Percentiles rank a stretch among this genome's conserved stretches.
phyloP scores from a whole-genome alignment of 2,113 vertebrate species.

The Periophthalmodon schlosseri region DNA sequence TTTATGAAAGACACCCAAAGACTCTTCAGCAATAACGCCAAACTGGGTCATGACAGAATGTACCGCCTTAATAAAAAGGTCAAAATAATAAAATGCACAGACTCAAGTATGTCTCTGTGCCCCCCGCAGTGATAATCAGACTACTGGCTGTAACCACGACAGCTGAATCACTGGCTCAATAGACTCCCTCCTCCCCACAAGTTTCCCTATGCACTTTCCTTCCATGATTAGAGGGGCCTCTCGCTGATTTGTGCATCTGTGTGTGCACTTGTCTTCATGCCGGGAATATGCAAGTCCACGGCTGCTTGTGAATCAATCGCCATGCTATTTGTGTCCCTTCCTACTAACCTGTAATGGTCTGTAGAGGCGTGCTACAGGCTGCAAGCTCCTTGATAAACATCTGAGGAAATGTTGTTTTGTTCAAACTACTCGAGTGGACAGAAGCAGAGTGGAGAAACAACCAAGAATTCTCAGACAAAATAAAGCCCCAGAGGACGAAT shows the following conservation, averaged over 20 bases:
- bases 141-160: slow-evolving; percentile 51
- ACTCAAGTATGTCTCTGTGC: slow-evolving; percentile 40
- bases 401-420: slow-evolving; percentile 66
- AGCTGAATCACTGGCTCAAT: slow-evolving; percentile 63
- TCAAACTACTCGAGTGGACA: slow-evolving; percentile 48
- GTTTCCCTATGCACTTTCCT: slow-evolving; percentile 47
- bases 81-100: slow-evolving; percentile 22
- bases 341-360: slow-evolving; percentile 65
- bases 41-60: slow-evolving; percentile 4
- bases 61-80: slow-evolving; percentile 27
- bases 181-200: slow-evolving; percentile 27
- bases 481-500: slow-evolving; percentile 34
- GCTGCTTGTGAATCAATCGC: slow-evolving; percentile 54
- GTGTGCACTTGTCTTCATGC: slow-evolving; percentile 39
- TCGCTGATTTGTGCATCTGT: slow-evolving; percentile 59
- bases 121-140: slow-evolving; percentile 58
- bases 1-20: background rate
- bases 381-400: slow-evolving; percentile 58
- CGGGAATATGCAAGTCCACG: slow-evolving; percentile 31
- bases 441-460: slow-evolving; percentile 30
- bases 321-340: slow-evolving; percentile 70
- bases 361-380: slow-evolving; percentile 53
- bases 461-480: slow-evolving; percentile 54
- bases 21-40: background rate
- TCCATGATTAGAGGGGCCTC: slow-evolving; percentile 44